These are phyloP conservation scores for Paraescarpia echinospica DNA, from an alignment of 1,140 invertebrate species.

Conservation along the genomic window DNA sequence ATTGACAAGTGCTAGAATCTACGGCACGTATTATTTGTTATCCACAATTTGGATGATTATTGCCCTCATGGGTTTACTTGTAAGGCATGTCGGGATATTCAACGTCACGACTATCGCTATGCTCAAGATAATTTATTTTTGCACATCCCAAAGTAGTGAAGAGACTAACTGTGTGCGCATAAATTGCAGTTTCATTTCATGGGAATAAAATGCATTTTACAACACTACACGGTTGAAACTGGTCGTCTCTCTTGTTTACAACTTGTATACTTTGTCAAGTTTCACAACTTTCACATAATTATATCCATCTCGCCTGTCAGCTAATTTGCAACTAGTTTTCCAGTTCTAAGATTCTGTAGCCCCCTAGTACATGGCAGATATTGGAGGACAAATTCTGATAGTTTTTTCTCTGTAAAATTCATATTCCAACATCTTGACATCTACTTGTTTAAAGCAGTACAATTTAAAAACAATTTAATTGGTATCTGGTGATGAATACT, in stretches of 20 bases:
- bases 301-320: not conserved
- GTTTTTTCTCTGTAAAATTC: too few relatives aligned
- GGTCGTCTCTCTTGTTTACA: not conserved
- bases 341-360: not conserved
- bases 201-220: not conserved
- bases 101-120: not conserved
- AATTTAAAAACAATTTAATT: too few relatives aligned
- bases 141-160: not conserved
- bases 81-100: not conserved
- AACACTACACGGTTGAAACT: not conserved
- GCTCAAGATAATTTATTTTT: not conserved
- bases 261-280: not conserved
- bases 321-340: not conserved
- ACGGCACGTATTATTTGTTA: not conserved
- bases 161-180: not conserved
- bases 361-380: too few relatives aligned
- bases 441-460: too few relatives aligned
- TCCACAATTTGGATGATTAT: not conserved
- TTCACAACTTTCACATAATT: not conserved
- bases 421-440: too few relatives aligned
- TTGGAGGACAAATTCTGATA: too few relatives aligned
- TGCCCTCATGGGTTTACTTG: not conserved
- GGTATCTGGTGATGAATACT: too few relatives aligned
- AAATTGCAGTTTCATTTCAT: not conserved
- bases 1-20: not conserved